Evolutionary conservation across 2,797 vertebrate species (phyloP), one percentile per base, ranked within the genome.

Genomic region (Onychomys leucogaster): DNA sequence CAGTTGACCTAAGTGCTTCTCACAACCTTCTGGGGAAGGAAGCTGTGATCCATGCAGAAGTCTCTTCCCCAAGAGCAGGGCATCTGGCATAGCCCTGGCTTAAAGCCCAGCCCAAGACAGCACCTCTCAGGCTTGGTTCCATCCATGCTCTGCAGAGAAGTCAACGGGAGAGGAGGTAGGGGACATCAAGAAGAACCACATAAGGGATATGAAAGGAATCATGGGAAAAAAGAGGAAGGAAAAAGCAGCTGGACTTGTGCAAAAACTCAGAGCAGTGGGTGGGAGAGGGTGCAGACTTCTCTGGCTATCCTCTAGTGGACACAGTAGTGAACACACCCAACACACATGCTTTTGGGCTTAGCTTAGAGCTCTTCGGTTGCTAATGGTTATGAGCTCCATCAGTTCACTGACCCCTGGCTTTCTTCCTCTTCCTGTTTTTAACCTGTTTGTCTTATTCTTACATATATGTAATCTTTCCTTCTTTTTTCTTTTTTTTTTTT

Each of bases 181-280:
- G 57, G 32, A 0, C 27, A 7, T 3, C 6, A 4, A 78, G 61
- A 34, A 13, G 61, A 59, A 27, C 13, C 14, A 4, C 75, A 25
- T 5, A 52, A 49, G 25, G 19, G 37, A 27, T 2, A 27, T 12
- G 61, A 29, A 8, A 11, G 23, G 78, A 69, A 77, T 23, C 2
- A 6, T 3, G 52, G 19, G 21, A 84, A 29, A 67, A 46, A 69
- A 57, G 1, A 57, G 29, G 13, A 43, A 43, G 65, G 52, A 17
- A 52, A 14, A 34, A n/a, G 49, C 29, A 11, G 67, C 49, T 0
- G 0, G 3, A 29, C 41, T 1, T 5, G 5, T 7, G 73, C 5
- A 14, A 78, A 78, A 69, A 34, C 41, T 0, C 6, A 0, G 41
- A 16, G 61, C 61, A 41, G 43, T 2, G 0, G 34, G 27, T 43